Percentiles rank a stretch among this genome's conserved stretches.
Conservation (phyloP, 2,888 invertebrate genomes). For the Branchellion lobata region DNA sequence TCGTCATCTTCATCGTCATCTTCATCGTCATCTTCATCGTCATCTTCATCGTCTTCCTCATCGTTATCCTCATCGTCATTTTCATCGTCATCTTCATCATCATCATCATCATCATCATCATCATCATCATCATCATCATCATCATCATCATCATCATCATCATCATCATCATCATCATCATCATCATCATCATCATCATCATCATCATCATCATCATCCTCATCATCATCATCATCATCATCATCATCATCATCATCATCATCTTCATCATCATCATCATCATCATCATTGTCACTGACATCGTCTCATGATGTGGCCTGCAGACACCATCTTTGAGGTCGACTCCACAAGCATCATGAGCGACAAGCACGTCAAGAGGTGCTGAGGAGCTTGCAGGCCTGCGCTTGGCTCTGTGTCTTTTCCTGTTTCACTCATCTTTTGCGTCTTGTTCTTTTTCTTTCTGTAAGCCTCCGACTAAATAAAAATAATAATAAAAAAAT, state of each 20-base stretch:
- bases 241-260: conserved; percentile 66
- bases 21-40: not conserved
- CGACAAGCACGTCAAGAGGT: conserved; percentile 88
- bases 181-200: conserved; percentile 41
- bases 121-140: conserved; percentile 33
- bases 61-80: not conserved
- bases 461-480: not conserved
- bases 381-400: not conserved
- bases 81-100: not conserved
- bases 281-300: conserved; percentile 65
- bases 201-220: no score
- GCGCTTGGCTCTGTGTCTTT: no score
- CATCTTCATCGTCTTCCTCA: no score
- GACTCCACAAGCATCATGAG: conserved; percentile 94
- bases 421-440: no score
- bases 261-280: conserved; percentile 52
- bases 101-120: not conserved
- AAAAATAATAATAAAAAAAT: not conserved
- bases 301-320: conserved; percentile 88
- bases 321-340: conserved; percentile 90
- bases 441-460: no score
- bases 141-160: conserved; percentile 43
- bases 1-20: not conserved
- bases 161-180: conserved; percentile 43
- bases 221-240: conserved; percentile 67